A percentile compares a stretch with the other conserved stretches of the same genome.
Conservation (phyloP, 2,888 invertebrate species). For the Belgica antarctica region DNA sequence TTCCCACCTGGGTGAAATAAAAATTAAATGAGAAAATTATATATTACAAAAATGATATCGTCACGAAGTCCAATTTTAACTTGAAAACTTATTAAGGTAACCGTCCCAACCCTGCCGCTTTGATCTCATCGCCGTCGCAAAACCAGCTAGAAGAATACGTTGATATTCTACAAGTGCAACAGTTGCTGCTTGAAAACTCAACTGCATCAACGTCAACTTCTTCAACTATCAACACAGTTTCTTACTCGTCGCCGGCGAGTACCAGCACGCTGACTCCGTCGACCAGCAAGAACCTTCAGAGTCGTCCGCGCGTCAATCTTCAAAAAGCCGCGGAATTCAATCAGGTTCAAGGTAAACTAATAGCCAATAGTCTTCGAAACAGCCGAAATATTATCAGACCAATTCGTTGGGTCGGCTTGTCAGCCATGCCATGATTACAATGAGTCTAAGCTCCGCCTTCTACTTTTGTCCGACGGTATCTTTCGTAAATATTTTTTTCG, state of each 20-base stretch:
- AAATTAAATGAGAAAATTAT: neutral
- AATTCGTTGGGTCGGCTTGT: too few species aligned
- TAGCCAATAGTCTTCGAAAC: too few species aligned
- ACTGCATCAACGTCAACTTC: slow-evolving; percentile 45
- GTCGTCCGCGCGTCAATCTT: slow-evolving; percentile 53
- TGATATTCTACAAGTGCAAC: slow-evolving; percentile 79
- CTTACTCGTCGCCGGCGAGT: slow-evolving; percentile 49
- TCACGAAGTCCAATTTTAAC: too few species aligned
- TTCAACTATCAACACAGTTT: slow-evolving; percentile 42
- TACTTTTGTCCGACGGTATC: neutral
- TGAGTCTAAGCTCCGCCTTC: slow-evolving; percentile 5
- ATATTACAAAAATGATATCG: neutral
- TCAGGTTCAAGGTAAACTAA: slow-evolving; percentile 54
- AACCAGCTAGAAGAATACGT: slow-evolving; percentile 69
- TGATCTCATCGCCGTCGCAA: slow-evolving; percentile 6
- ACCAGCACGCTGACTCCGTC: slow-evolving; percentile 47
- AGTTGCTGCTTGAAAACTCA: slow-evolving; percentile 63
- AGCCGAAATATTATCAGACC: too few species aligned
- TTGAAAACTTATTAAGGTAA: slow-evolving; percentile 23
- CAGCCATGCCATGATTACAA: too few species aligned
- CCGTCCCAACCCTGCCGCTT: slow-evolving; percentile 26
- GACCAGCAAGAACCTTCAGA: slow-evolving; percentile 50
- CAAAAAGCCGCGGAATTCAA: slow-evolving; percentile 55
- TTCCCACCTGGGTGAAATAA: too few species aligned
- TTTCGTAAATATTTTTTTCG: neutral